Evolutionary conservation across 2,113 vertebrate species (phyloP), one percentile per base, ranked within the genome.

Genomic region (Heloderma charlesbogerti): DNA sequence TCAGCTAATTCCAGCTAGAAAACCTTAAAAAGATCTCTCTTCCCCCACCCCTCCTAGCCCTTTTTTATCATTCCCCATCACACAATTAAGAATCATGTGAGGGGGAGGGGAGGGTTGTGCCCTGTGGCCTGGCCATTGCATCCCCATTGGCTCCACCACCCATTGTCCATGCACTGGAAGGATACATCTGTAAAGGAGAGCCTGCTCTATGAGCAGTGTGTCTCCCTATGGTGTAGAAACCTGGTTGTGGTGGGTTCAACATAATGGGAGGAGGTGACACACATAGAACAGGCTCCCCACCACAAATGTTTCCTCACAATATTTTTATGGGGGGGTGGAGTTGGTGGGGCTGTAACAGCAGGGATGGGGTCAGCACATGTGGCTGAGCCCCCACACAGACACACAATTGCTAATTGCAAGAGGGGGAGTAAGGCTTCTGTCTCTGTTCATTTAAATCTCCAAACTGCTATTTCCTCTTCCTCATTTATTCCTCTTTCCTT

Each of bases 371-470:
- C 16, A 63, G 20, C 60, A 63, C 3, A 22, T 69, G 25, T 9
- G 2, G 22, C 5, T 29, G 6, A 1, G 2, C 5, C 6, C 66
- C 7, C 57, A 6, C 12, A 6, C 16, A 60, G 2, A 1, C 27
- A 29, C 66, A 29, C 25, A 69, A 7, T 29, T 29, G 25, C 27
- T 27, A 69, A 69, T 69, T 27, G 2, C 27, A 29, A 69, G 66
- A 69, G 27, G 25, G 66, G 37, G 22, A 10, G 6, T 40, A 25
- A 18, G 22, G 37, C 8, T 45, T 78, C 75, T 45, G 75, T 27
- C 20, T 45, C 75, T 25, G 6, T 78, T 25, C 22, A 37, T 9
- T 45, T 40, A 78, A 27, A 27, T 16, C 1, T 3, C 40, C n/a
- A n/a, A n/a, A n/a, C n/a, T 22, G 40, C 20, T 22, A 22, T 18